Conservation (phyloP, 1,140 invertebrate genomes). For the Pachyrhynchus sulphureomaculatus region DNA sequence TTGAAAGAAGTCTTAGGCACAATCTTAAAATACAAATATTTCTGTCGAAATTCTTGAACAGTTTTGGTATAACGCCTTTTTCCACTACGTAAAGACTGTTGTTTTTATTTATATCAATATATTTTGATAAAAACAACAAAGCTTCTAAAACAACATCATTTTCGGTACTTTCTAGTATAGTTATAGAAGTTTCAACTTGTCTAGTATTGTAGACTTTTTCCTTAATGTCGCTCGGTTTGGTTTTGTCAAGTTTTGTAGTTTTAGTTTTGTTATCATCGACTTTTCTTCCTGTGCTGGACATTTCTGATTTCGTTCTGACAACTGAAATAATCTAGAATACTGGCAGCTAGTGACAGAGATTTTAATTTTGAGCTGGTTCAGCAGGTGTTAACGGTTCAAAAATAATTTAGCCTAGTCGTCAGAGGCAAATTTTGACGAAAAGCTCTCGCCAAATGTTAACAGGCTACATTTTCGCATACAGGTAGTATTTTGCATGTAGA, state of each 20-base stretch:
- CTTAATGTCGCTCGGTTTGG: slow-evolving; percentile 32
- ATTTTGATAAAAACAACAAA: slow-evolving; percentile 41
- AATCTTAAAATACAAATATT: slow-evolving; percentile 39
- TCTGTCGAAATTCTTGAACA: slow-evolving; percentile 31
- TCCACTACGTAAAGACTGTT: slow-evolving; percentile 33
- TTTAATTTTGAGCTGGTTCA: too few species aligned
- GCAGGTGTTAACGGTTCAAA: too few species aligned
- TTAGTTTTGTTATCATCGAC: background rate
- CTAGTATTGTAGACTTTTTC: slow-evolving; percentile 38
- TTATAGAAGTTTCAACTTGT: slow-evolving; percentile 40
- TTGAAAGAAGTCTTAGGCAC: slow-evolving; percentile 32
- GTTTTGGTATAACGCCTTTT: slow-evolving; percentile 31
- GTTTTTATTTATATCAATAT: slow-evolving; percentile 36
- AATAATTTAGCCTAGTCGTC: too few species aligned
- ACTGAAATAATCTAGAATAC: too few species aligned
- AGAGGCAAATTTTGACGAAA: too few species aligned
- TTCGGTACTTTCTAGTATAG: slow-evolving; percentile 41
- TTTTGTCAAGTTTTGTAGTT: slow-evolving; percentile 24
- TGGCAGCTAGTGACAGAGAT: too few species aligned
- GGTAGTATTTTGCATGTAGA: too few species aligned
- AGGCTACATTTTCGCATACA: too few species aligned
- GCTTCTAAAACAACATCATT: slow-evolving; percentile 39
- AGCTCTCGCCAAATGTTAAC: too few species aligned
- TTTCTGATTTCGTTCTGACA: background rate
- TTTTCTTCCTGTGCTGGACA: background rate